Base-by-base conservation (phyloP, 1,140 invertebrate species). In the Hyposmocoma kahamanoa region DNA sequence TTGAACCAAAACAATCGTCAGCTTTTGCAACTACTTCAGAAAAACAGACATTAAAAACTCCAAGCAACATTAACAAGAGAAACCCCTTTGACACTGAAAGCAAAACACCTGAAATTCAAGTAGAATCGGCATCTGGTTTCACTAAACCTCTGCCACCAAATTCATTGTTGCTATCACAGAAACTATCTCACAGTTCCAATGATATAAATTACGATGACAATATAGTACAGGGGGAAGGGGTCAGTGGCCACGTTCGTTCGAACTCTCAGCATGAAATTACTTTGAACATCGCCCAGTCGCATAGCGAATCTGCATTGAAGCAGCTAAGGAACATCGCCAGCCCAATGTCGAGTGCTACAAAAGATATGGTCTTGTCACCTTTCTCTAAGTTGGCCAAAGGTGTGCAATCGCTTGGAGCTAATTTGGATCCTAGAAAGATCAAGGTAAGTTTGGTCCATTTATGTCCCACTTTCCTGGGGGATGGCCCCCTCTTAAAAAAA, bases 381-480 rank as follows among this genome's bases (percentile, higher is more conserved):
- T 89, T 96, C 8, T 92, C 92, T 0, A 95, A 95, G 67, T 84
- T 96, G 15, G 94, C 94, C 1, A 94, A 94, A 77, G 94, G 94
- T 0, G 90, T 96, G 50, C 94, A 96, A 72, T 93, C 89, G 58
- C 87, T 96, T 44, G 93, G 95, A 0, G 90, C 93, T 1, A 96
- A 96, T 86, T 88, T 94, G 50, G 94, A 95, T 84, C 94, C 93
- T 0, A 89, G 94, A 42, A 95, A 93, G 72, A 87, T 94, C 26
- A 90, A 89, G 81, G 89, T 89, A 50, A 70, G 32, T 30, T 22
- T 22, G 24, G 10, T 26, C n/a, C n/a, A n/a, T n/a, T n/a, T n/a
- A n/a, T n/a, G n/a, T n/a, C n/a, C n/a, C n/a, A n/a, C n/a, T n/a
- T n/a, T n/a, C n/a, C n/a, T n/a, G n/a, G n/a, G n/a, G n/a, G n/a